Conservation (phyloP, 2,797 vertebrate genomes). For the Lepidocolaptes lacrymiger region DNA sequence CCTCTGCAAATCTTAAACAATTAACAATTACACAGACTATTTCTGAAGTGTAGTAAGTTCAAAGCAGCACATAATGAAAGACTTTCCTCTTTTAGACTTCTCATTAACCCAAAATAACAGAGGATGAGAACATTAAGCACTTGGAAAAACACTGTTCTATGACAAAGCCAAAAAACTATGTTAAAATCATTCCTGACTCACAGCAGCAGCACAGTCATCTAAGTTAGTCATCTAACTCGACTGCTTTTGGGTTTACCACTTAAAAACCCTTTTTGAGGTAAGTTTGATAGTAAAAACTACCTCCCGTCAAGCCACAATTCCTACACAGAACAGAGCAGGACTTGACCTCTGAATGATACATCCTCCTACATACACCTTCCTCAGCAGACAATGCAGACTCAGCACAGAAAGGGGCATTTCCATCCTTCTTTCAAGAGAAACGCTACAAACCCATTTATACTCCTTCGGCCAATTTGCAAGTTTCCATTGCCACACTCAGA, state of each 20-base stretch:
- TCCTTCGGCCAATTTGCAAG: not conserved
- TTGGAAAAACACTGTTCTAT: not conserved
- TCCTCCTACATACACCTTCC: not conserved
- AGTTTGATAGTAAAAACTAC: not conserved
- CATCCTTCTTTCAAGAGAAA: not conserved
- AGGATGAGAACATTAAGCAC: not conserved
- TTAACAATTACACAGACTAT: not conserved
- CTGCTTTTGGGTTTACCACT: not conserved
- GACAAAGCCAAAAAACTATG: not conserved
- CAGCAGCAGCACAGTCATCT: not conserved
- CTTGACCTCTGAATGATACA: not conserved
- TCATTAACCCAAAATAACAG: conserved; percentile 20
- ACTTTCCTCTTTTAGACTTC: not conserved
- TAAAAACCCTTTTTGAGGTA: not conserved
- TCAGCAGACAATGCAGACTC: not conserved
- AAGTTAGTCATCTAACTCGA: not conserved
- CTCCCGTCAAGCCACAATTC: not conserved
- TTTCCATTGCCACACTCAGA: not conserved
- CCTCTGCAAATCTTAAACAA: not conserved
- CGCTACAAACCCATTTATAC: not conserved
- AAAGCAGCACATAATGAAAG: not conserved
- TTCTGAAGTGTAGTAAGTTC: conserved; percentile 14
- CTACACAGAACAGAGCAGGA: not conserved
- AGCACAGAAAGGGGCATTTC: not conserved
- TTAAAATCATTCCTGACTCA: not conserved